A percentile compares a stretch with the other conserved stretches of the same genome.
Evolutionary conservation across 2,888 invertebrate genomes (phyloP).

Genomic region (Lasioglossum figueresi): DNA sequence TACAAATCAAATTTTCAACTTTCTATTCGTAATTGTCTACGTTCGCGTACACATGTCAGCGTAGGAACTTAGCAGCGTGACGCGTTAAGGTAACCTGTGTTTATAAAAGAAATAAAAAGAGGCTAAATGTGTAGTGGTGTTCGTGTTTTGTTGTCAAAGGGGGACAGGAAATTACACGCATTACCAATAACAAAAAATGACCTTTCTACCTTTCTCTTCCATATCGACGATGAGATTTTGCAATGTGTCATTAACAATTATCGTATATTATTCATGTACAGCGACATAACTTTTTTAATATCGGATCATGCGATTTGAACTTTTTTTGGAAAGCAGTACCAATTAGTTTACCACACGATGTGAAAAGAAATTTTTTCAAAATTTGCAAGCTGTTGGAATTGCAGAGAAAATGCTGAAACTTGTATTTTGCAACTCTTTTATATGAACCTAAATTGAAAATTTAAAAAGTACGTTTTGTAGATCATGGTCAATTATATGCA

Average conservation of each 20-base stretch:
- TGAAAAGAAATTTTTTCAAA: too few species aligned
- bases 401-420: too few species aligned
- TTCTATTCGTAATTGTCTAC: constrained; percentile 58
- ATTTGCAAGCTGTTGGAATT: too few species aligned
- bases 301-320: too few species aligned
- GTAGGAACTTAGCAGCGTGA: neutral
- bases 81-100: neutral
- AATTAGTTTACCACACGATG: too few species aligned
- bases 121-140: constrained; percentile 10
- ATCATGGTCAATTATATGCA: too few species aligned
- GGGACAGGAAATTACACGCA: constrained; percentile 34
- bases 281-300: too few species aligned
- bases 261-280: too few species aligned
- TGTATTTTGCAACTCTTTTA: too few species aligned
- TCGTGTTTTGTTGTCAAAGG: constrained; percentile 28
- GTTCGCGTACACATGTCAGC: neutral
- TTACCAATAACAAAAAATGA: constrained; percentile 16
- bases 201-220: neutral
- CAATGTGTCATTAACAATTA: neutral
- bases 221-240: neutral
- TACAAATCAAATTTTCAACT: constrained; percentile 42
- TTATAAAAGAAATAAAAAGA: neutral
- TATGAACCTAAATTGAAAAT: too few species aligned
- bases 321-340: too few species aligned
- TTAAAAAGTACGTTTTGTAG: too few species aligned